These are phyloP conservation scores for Chrysemys picta DNA, from an alignment of 2,113 vertebrate genomes.

Conservation along the genomic window DNA sequence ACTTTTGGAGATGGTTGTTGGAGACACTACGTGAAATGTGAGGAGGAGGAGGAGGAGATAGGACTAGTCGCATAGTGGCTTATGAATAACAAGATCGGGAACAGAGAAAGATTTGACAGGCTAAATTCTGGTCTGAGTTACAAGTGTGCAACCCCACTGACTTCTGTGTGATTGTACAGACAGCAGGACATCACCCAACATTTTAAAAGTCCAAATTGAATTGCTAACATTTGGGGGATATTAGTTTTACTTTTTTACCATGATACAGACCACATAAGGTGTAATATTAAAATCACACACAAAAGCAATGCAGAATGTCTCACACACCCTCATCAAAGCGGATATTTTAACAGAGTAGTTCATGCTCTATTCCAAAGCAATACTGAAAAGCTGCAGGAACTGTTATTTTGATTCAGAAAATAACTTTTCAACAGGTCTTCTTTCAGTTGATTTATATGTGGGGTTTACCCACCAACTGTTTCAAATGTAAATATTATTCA, in stretches of 20 bases:
- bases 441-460: constrained; percentile 51
- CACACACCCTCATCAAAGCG: constrained; percentile 11
- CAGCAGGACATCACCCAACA: constrained; percentile 11
- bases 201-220: constrained; percentile 42
- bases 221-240: background rate
- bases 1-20: background rate
- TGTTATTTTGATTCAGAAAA: constrained; percentile 31
- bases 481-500: constrained; percentile 68
- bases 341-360: constrained; percentile 13
- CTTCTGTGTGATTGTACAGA: background rate
- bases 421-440: constrained; percentile 8
- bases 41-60: background rate
- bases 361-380: constrained; percentile 29
- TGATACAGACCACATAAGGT: constrained; percentile 15
- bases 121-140: background rate
- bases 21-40: background rate
- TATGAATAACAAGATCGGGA: background rate
- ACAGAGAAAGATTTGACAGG: background rate
- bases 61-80: background rate
- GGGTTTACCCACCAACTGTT: constrained; percentile 75
- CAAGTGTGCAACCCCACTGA: background rate
- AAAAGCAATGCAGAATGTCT: constrained; percentile 13
- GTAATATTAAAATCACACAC: background rate
- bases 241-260: background rate
- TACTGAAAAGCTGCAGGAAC: constrained; percentile 23